Evolutionary conservation across 1,140 invertebrate species (phyloP).

Genomic region (Uloborus diversus): DNA sequence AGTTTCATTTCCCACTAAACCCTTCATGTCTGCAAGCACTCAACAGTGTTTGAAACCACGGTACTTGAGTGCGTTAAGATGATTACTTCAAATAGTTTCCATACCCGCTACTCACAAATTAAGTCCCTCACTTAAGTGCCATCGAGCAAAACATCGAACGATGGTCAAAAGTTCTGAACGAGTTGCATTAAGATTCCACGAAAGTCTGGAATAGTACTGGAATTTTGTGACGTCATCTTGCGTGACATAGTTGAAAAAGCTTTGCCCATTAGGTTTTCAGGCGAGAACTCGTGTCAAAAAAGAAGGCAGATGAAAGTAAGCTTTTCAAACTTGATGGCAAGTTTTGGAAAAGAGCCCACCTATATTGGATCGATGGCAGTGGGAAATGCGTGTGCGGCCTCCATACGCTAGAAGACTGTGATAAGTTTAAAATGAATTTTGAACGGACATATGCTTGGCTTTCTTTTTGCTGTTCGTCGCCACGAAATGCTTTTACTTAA

Average conservation of each 20-base stretch:
- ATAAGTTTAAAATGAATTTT: slow-evolving; percentile 37
- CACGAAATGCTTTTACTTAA: slow-evolving; percentile 28
- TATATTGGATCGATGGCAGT: slow-evolving; percentile 35
- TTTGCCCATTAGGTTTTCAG: slow-evolving; percentile 35
- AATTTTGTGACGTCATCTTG: slow-evolving; percentile 27
- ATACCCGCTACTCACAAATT: no score
- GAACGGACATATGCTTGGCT: background rate
- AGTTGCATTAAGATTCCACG: slow-evolving; percentile 33
- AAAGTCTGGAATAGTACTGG: background rate
- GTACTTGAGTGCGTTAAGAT: no score
- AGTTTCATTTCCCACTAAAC: no score
- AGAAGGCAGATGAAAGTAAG: background rate
- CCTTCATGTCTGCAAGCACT: no score
- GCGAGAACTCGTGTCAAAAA: slow-evolving; percentile 35
- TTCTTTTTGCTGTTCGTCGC: background rate
- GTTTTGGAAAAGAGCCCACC: slow-evolving; percentile 51
- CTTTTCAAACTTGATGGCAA: slow-evolving; percentile 27
- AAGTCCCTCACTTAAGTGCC: no score
- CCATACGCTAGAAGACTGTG: slow-evolving; percentile 29
- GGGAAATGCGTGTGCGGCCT: slow-evolving; percentile 34
- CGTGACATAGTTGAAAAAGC: slow-evolving; percentile 17
- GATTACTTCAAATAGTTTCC: no score
- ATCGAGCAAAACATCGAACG: no score
- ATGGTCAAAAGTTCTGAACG: background rate
- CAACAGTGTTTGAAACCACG: no score